These are phyloP conservation scores for Lepidonotus clava DNA, from an alignment of 2,888 invertebrate species.

Conservation along the genomic window DNA sequence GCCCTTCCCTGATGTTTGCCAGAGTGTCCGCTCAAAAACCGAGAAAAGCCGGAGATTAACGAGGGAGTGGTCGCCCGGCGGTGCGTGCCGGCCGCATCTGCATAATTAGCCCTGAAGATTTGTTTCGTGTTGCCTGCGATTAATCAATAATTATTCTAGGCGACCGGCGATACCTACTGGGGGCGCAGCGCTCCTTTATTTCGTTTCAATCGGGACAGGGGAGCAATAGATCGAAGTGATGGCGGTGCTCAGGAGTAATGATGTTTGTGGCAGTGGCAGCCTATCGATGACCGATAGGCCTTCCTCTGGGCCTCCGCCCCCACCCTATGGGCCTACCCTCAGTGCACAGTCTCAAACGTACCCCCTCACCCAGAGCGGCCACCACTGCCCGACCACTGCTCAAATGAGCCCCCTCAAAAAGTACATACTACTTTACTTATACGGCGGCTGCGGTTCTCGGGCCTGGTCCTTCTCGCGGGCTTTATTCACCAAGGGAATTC, in stretches of 20 bases:
- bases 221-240: slow-evolving; percentile 34
- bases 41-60: slow-evolving; percentile 8
- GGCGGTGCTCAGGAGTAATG: slow-evolving; percentile 12
- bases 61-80: background rate
- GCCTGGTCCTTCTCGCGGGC: too few relatives aligned
- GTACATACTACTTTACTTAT: too few relatives aligned
- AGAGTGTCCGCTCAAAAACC: slow-evolving; percentile 11
- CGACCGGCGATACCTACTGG: background rate
- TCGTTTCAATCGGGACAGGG: slow-evolving; percentile 24
- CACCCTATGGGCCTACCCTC: background rate
- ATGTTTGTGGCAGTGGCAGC: background rate
- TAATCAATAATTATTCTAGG: slow-evolving; percentile 47
- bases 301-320: background rate
- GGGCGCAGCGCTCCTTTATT: background rate
- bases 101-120: slow-evolving; percentile 43
- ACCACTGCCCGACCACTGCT: too few relatives aligned
- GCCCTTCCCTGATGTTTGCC: slow-evolving; percentile 1
- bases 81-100: background rate
- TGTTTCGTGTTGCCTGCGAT: slow-evolving; percentile 6
- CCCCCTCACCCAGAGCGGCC: background rate
- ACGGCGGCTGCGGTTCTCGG: too few relatives aligned
- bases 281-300: slow-evolving; percentile 36
- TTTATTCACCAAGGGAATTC: too few relatives aligned
- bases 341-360: background rate
- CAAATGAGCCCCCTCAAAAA: too few relatives aligned